phyloP scores from a whole-genome alignment of 2,888 invertebrate species.

The Myopa tessellatipennis region DNA sequence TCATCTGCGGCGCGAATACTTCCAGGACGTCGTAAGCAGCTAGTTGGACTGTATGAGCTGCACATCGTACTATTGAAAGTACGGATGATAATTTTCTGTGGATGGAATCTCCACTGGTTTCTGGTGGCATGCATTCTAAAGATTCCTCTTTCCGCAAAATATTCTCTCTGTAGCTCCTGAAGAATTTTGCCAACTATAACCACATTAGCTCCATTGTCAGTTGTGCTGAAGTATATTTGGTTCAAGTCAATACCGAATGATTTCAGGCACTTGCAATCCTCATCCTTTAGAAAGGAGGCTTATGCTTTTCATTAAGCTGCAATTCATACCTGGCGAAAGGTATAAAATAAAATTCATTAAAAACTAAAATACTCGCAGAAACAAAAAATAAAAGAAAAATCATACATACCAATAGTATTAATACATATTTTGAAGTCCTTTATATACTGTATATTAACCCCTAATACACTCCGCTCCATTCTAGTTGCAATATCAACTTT shows the following conservation, averaged over 20 bases:
- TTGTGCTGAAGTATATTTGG: constrained; percentile 44
- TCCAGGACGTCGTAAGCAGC: constrained; percentile 29
- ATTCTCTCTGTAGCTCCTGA: background rate
- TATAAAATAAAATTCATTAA: background rate
- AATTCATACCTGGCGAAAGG: constrained; percentile 36
- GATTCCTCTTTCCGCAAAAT: background rate
- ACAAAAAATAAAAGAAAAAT: background rate
- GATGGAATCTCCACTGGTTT: background rate
- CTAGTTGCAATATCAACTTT: too few relatives aligned
- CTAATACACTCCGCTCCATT: constrained; percentile 35
- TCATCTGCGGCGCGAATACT: background rate
- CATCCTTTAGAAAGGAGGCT: constrained; percentile 32
- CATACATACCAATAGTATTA: constrained; percentile 35
- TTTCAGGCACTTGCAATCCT: constrained; percentile 35
- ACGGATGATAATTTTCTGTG: constrained; percentile 5
- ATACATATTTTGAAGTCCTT: constrained; percentile 41
- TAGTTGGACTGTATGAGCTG: constrained; percentile 32
- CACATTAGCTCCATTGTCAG: constrained; percentile 37
- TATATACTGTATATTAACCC: too few relatives aligned
- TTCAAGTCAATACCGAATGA: constrained; percentile 33
- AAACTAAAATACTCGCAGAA: background rate
- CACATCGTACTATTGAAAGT: constrained; percentile 36
- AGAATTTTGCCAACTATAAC: constrained; percentile 28
- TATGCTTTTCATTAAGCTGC: constrained; percentile 32
- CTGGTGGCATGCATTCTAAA: background rate